Percentiles rank a stretch among this genome's conserved stretches.
These are phyloP conservation scores for Amphiduros pacificus DNA, from an alignment of 2,888 invertebrate species.

Conservation along the genomic window DNA sequence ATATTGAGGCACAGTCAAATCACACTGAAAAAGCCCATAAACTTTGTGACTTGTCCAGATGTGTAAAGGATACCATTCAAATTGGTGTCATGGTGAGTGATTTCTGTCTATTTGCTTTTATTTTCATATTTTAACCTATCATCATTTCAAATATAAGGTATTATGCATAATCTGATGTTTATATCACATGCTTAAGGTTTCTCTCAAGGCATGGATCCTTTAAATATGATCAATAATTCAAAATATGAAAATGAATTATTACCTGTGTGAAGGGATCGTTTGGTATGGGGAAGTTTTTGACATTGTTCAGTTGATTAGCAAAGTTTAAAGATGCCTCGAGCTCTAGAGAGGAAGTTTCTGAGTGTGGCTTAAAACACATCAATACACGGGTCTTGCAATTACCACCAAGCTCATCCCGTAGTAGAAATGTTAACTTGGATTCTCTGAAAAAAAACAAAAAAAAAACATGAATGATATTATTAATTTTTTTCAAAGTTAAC, in stretches of 20 bases:
- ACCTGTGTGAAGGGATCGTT: constrained; percentile 56
- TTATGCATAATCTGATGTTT: too few species aligned
- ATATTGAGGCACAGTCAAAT: too few species aligned
- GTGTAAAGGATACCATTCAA: too few species aligned
- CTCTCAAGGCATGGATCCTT: too few species aligned
- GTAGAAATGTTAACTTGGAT: constrained; percentile 47
- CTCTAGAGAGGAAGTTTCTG: constrained; percentile 31
- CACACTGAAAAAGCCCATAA: too few species aligned
- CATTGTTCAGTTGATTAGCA: constrained; percentile 41
- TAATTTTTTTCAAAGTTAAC: too few species aligned
- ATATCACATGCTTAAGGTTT: background rate
- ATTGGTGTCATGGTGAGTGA: too few species aligned
- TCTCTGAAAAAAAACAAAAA: constrained; percentile 36
- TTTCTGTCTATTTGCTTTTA: too few species aligned
- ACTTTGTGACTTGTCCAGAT: too few species aligned
- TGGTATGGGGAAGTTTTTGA: constrained; percentile 53
- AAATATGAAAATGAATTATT: constrained; percentile 6
- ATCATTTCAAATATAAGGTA: too few species aligned
- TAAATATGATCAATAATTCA: background rate
- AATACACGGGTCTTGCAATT: constrained; percentile 53
- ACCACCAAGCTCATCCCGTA: constrained; percentile 53
- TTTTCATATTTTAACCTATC: too few species aligned
- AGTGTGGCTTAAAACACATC: constrained; percentile 47
- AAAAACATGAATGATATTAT: too few species aligned
- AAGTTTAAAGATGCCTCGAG: constrained; percentile 42